A percentile compares a stretch with the other conserved stretches of the same genome.
Conservation (phyloP, 2,797 vertebrate genomes). For the Gymnothorax reevesii region DNA sequence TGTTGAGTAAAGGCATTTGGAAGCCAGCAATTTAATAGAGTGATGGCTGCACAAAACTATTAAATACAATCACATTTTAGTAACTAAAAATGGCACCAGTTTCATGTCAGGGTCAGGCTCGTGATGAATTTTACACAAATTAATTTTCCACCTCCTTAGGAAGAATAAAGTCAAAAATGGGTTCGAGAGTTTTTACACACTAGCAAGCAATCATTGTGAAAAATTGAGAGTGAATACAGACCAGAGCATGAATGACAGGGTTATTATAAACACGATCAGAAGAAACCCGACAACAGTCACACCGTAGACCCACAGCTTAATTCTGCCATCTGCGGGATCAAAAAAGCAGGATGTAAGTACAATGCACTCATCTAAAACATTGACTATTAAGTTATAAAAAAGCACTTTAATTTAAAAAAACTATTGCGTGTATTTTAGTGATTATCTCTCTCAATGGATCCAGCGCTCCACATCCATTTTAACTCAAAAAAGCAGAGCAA, state of each 20-base stretch:
- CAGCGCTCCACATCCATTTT: background rate
- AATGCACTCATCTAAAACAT: background rate
- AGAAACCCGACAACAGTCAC: slow-evolving; percentile 89
- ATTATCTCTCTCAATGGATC: no score
- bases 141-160: background rate
- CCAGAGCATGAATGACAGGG: slow-evolving; percentile 92
- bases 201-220: background rate
- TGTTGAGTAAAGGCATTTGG: background rate
- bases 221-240: slow-evolving; percentile 68
- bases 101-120: background rate
- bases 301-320: slow-evolving; percentile 96
- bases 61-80: background rate
- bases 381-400: slow-evolving; percentile 1
- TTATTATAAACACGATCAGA: slow-evolving; percentile 86
- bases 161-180: background rate
- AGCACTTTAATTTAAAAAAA: background rate
- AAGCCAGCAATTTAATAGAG: background rate
- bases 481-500: background rate
- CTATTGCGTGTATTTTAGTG: no score
- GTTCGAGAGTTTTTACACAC: background rate
- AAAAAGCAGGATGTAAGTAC: slow-evolving; percentile 39
- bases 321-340: slow-evolving; percentile 86
- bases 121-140: background rate
- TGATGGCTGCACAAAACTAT: background rate
- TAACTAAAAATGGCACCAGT: background rate